phyloP scores from a whole-genome alignment of 2,888 invertebrate species.

The Mythimna albipuncta region DNA sequence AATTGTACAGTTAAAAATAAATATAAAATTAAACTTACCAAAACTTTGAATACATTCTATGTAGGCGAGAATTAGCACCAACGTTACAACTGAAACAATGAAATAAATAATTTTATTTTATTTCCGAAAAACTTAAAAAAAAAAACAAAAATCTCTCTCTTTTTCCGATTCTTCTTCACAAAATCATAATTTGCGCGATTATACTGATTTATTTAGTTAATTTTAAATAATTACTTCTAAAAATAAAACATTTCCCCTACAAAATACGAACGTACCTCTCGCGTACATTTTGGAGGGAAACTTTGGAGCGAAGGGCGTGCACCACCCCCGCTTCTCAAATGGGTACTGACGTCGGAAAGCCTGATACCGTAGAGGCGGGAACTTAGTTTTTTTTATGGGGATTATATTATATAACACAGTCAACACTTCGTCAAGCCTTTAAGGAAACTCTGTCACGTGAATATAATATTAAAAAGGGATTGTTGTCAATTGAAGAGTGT shows the following conservation, averaged over 20 bases:
- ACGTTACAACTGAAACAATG: constrained; percentile 81
- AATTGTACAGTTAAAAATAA: neutral
- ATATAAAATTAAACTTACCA: constrained; percentile 77
- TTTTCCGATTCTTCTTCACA: neutral
- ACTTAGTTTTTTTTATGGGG: constrained; percentile 25
- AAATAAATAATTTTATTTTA: constrained; percentile 1
- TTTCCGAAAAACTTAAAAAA: constrained; percentile 56
- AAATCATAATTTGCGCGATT: neutral
- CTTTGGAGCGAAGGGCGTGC: constrained; percentile 74
- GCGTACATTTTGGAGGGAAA: constrained; percentile 84
- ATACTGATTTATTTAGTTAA: neutral
- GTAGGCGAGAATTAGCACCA: constrained; percentile 82
- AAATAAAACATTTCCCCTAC: constrained; percentile 29
- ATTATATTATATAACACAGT: constrained; percentile 10
- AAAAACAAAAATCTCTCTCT: too few species aligned
- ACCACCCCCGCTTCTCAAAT: constrained; percentile 69
- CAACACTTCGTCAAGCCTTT: constrained; percentile 8
- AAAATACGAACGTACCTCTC: constrained; percentile 76
- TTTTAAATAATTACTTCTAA: neutral
- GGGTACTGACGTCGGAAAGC: constrained; percentile 70
- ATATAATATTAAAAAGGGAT: constrained; percentile 3
- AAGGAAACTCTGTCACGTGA: neutral
- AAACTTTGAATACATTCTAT: constrained; percentile 79
- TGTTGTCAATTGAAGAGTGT: neutral
- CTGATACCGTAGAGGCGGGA: neutral